Conservation (phyloP, 2,113 vertebrate genomes). For the Rana temporaria region DNA sequence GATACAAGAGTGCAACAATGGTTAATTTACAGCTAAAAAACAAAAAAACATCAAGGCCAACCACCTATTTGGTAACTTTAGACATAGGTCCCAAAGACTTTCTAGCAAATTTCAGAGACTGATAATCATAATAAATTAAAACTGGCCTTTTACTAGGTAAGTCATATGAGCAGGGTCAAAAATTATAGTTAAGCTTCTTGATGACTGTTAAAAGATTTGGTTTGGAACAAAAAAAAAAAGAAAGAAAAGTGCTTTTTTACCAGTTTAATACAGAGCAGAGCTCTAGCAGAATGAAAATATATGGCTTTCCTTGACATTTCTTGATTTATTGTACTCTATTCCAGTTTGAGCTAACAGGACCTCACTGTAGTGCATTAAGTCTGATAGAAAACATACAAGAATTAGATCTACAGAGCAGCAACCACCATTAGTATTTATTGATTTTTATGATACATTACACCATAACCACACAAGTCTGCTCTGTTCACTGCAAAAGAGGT, state of each 20-base stretch:
- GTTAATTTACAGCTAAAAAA: too few species aligned
- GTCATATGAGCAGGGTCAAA: too few species aligned
- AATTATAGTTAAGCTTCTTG: too few species aligned
- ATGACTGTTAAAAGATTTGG: too few species aligned
- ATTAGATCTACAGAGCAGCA: slow-evolving; percentile 29
- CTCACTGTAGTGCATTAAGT: slow-evolving; percentile 27
- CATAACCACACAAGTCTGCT: not conserved
- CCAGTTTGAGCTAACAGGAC: slow-evolving; percentile 19
- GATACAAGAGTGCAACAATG: too few species aligned
- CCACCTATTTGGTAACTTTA: too few species aligned
- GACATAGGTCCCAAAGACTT: too few species aligned
- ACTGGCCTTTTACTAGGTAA: too few species aligned
- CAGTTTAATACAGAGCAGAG: slow-evolving; percentile 8
- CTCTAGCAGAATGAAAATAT: slow-evolving; percentile 17
- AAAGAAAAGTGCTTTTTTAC: slow-evolving; percentile 1
- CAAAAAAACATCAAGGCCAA: too few species aligned
- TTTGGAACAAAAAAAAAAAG: too few species aligned
- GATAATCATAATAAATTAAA: too few species aligned
- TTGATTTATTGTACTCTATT: slow-evolving; percentile 38
- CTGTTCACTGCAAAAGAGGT: not conserved
- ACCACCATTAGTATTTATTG: slow-evolving; percentile 37
- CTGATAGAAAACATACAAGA: slow-evolving; percentile 22
- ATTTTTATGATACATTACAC: slow-evolving; percentile 16
- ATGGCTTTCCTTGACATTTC: slow-evolving; percentile 28
- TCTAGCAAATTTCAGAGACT: too few species aligned